Evolutionary conservation across 2,797 vertebrate species (phyloP).

Genomic region (Sebastes trivittatus): DNA sequence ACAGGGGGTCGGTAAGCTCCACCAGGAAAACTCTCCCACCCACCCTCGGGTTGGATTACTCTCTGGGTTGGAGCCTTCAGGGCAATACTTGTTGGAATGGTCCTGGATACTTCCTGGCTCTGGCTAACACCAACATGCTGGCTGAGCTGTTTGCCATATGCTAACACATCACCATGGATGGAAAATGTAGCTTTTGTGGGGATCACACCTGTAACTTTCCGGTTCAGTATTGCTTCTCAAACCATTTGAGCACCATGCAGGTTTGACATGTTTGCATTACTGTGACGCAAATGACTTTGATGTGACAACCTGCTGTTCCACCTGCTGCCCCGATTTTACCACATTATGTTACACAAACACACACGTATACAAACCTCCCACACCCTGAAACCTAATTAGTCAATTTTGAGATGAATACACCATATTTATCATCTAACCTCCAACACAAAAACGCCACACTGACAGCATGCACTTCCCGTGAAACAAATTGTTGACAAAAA

Average conservation of each 20-base stretch:
- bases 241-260: not conserved
- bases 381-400: conserved; percentile 19
- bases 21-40: not conserved
- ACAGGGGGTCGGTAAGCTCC: not conserved
- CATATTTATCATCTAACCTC: conserved; percentile 19
- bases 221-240: not conserved
- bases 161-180: not conserved
- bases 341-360: not conserved
- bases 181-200: not conserved
- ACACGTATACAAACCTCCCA: not conserved
- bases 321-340: conserved; percentile 1
- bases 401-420: conserved; percentile 27
- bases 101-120: not conserved
- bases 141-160: not conserved
- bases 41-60: not conserved
- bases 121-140: not conserved
- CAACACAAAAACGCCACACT: not conserved
- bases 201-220: not conserved
- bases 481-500: conserved; percentile 15
- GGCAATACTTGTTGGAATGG: not conserved
- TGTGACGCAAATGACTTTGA: conserved; percentile 32
- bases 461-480: conserved; percentile 4
- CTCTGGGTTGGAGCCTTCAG: not conserved
- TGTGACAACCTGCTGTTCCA: conserved; percentile 25
- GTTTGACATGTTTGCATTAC: conserved; percentile 9